These are phyloP conservation scores for Ivindomyrus marchei DNA, from an alignment of 2,113 vertebrate genomes.

Conservation along the genomic window DNA sequence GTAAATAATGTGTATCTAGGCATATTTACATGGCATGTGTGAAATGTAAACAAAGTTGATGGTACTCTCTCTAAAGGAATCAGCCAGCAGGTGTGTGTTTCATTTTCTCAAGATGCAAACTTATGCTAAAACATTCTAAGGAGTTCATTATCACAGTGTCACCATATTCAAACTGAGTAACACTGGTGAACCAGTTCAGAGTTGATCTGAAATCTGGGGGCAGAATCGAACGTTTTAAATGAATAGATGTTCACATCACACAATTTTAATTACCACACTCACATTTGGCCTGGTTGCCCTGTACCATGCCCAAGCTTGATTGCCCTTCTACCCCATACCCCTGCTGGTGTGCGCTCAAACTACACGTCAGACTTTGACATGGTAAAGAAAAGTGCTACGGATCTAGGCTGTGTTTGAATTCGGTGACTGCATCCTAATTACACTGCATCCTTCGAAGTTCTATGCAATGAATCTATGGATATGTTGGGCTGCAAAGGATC, in stretches of 20 bases:
- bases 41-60: background rate
- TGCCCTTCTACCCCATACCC: background rate
- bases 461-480: background rate
- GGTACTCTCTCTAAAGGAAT: background rate
- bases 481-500: background rate
- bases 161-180: background rate
- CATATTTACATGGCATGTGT: background rate
- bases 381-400: no score
- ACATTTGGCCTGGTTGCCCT: background rate
- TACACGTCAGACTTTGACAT: background rate
- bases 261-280: background rate
- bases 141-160: background rate
- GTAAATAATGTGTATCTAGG: background rate
- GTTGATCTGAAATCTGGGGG: background rate
- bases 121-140: background rate
- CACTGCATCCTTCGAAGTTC: background rate
- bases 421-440: background rate
- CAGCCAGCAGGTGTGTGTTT: background rate
- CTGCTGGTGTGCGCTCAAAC: background rate
- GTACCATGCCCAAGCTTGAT: background rate
- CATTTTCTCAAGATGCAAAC: background rate
- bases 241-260: background rate
- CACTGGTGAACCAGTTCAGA: background rate
- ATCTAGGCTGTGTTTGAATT: background rate
- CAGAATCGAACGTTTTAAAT: background rate